phyloP scores from a whole-genome alignment of 2,113 vertebrate genomes.

The Phainopepla nitens region DNA sequence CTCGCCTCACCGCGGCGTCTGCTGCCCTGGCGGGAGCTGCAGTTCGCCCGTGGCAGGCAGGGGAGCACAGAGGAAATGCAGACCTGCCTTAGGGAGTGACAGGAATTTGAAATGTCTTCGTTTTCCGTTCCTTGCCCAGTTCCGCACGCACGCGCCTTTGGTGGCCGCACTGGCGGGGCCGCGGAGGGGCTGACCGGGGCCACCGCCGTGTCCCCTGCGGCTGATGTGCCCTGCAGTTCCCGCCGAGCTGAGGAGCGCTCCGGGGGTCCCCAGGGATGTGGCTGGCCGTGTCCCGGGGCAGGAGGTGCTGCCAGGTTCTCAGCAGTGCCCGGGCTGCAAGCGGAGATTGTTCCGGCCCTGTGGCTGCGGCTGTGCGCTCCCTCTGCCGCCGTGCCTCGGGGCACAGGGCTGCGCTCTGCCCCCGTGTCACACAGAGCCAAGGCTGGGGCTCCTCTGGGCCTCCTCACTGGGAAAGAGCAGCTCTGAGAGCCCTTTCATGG shows the following conservation, averaged over 20 bases:
- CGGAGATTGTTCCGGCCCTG: not conserved
- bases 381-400: rapidly evolving
- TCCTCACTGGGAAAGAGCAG: not conserved
- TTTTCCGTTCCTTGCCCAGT: not conserved
- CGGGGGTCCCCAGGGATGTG: rapidly evolving
- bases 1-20: too few relatives aligned
- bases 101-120: rapidly evolving
- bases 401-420: not conserved
- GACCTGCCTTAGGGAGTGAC: not conserved
- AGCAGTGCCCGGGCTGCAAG: not conserved
- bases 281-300: rapidly evolving
- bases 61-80: too few relatives aligned
- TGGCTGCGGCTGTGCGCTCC: not conserved
- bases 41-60: not conserved
- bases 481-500: not conserved
- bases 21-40: rapidly evolving
- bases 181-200: not conserved
- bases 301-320: not conserved
- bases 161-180: rapidly evolving
- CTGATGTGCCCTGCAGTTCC: rapidly evolving
- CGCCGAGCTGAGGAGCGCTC: rapidly evolving
- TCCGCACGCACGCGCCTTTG: rapidly evolving
- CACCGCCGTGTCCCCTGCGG: too few relatives aligned
- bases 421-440: not conserved
- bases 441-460: not conserved